These are phyloP conservation scores for Nettapus auritus DNA, from an alignment of 2,113 vertebrate species.

Conservation along the genomic window DNA sequence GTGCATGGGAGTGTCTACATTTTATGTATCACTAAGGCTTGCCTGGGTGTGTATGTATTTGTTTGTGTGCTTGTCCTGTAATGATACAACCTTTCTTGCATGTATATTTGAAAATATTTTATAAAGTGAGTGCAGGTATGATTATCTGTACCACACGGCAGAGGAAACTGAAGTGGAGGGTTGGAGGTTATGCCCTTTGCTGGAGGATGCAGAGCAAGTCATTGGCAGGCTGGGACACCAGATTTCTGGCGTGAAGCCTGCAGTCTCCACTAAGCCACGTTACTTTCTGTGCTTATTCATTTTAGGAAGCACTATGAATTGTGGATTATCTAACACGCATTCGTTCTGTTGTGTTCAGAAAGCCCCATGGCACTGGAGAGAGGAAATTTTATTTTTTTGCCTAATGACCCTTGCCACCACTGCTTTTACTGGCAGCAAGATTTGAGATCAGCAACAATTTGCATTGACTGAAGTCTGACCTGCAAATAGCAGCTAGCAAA, in stretches of 20 bases:
- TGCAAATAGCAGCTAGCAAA: background rate
- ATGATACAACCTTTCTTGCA: background rate
- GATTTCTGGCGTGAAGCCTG: background rate
- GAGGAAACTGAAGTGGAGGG: background rate
- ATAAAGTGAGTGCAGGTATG: background rate
- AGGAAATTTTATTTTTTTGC: background rate
- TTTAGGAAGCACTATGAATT: background rate
- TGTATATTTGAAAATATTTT: background rate
- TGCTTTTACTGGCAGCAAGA: background rate
- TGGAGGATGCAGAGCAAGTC: background rate
- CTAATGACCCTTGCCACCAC: background rate
- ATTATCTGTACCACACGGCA: background rate
- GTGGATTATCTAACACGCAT: background rate
- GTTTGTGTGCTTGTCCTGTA: slow-evolving; percentile 23
- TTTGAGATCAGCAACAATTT: background rate
- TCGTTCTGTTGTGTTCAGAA: background rate
- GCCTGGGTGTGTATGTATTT: background rate
- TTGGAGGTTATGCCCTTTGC: background rate
- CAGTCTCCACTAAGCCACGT: background rate
- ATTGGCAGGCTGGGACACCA: background rate
- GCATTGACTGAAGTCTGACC: background rate
- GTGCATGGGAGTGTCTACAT: slow-evolving; percentile 40
- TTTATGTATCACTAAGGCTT: background rate
- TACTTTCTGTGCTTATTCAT: background rate
- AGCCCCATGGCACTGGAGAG: background rate